Conservation (phyloP, 2,888 invertebrate species). For the Hydrotaea diabolus region DNA sequence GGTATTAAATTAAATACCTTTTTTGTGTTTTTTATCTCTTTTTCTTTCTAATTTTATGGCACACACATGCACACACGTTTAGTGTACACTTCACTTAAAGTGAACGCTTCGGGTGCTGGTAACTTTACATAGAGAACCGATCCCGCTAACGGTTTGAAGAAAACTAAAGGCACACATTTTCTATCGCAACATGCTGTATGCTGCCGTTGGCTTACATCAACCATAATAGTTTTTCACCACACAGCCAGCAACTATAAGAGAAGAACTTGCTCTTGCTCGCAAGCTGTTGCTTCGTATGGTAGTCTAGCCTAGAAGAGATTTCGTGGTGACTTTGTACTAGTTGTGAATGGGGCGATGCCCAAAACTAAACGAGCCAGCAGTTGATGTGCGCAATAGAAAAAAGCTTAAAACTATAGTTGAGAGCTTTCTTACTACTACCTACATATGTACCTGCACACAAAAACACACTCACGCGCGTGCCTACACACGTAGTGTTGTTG, state of each 20-base stretch:
- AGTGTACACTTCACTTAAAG: neutral
- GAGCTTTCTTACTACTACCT: neutral
- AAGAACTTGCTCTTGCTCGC: conserved; percentile 53
- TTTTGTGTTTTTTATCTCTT: neutral
- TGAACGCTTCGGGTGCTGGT: neutral
- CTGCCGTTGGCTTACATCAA: conserved; percentile 32
- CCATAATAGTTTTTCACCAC: conserved; percentile 62
- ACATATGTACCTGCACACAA: neutral
- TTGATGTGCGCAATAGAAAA: conserved; percentile 47
- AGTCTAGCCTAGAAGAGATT: conserved; percentile 61
- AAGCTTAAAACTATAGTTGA: conserved; percentile 51
- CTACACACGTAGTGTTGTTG: neutral
- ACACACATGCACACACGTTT: no score
- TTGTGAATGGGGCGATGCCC: conserved; percentile 52
- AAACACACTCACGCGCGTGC: no score
- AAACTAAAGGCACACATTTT: conserved; percentile 63
- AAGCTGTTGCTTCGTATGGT: conserved; percentile 26
- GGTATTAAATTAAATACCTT: neutral
- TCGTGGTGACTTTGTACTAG: conserved; percentile 30
- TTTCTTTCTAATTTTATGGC: neutral
- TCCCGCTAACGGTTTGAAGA: conserved; percentile 54
- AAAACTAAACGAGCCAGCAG: conserved; percentile 31
- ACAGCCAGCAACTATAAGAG: conserved; percentile 50
- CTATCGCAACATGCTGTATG: conserved; percentile 39
- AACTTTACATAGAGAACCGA: conserved; percentile 40